phyloP scores from a whole-genome alignment of 1,140 invertebrate genomes.

The Lasaia peninsularis region DNA sequence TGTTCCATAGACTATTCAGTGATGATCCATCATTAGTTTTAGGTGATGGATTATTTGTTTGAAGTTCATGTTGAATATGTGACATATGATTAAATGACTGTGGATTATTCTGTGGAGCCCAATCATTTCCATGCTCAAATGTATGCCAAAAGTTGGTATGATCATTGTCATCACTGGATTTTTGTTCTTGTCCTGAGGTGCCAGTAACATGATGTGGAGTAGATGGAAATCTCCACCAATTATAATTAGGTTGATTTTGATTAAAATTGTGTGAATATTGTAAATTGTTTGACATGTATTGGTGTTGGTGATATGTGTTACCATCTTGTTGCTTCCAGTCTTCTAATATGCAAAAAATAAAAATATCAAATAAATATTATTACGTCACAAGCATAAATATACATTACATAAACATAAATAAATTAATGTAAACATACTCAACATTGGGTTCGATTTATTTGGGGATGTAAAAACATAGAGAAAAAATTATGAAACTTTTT shows the following conservation, averaged over 20 bases:
- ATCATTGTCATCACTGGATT: background rate
- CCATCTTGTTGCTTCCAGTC: background rate
- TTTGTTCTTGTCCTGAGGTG: background rate
- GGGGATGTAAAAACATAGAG: too few species aligned
- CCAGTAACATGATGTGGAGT: background rate
- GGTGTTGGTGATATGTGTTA: background rate
- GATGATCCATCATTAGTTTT: background rate
- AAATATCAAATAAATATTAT: background rate
- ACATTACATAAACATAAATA: too few species aligned
- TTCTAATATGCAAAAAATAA: slow-evolving; percentile 3
- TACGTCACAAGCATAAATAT: background rate
- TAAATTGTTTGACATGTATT: background rate
- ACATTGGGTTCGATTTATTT: too few species aligned
- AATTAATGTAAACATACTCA: too few species aligned
- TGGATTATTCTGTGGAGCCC: background rate
- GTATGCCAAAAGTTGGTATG: background rate
- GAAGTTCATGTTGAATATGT: background rate
- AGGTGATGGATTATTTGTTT: background rate
- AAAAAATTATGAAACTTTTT: too few species aligned
- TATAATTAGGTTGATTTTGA: background rate
- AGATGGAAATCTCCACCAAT: background rate
- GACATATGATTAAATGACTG: background rate
- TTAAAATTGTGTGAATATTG: background rate
- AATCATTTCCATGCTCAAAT: background rate
- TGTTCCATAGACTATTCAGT: slow-evolving; percentile 13